phyloP scores from a whole-genome alignment of 2,888 invertebrate species.

The Dryocosmus kuriphilus region DNA sequence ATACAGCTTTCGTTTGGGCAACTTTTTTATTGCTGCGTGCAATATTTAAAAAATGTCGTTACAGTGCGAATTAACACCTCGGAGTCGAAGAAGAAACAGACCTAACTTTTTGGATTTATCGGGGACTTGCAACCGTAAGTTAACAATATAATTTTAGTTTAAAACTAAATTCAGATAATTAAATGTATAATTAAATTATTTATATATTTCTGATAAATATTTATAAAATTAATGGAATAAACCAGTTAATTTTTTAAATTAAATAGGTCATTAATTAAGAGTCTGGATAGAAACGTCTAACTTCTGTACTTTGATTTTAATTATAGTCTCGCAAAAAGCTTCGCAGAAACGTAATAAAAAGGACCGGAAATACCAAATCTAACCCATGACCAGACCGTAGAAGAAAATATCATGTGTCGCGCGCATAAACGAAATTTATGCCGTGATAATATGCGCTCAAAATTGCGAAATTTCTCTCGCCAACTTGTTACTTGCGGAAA shows the following conservation, averaged over 20 bases:
- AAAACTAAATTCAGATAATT: not conserved
- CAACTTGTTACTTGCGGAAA: not conserved
- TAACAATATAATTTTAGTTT: not conserved
- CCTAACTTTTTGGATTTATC: slow-evolving; percentile 73
- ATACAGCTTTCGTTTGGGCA: not conserved
- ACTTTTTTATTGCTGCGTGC: not conserved
- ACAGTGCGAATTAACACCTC: slow-evolving; percentile 66
- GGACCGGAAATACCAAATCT: slow-evolving; percentile 30
- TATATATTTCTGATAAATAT: no score
- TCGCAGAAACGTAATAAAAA: slow-evolving; percentile 39
- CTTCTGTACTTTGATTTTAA: slow-evolving; percentile 27
- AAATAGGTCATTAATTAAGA: not conserved
- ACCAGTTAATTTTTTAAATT: no score
- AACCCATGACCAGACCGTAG: slow-evolving; percentile 22
- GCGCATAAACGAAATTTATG: slow-evolving; percentile 19
- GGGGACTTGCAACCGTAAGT: slow-evolving; percentile 66
- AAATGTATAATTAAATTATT: no score
- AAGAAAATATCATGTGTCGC: slow-evolving; percentile 29
- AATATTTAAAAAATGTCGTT: slow-evolving; percentile 58
- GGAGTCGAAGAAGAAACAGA: slow-evolving; percentile 66
- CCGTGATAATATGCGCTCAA: slow-evolving; percentile 18
- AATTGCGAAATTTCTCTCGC: slow-evolving; percentile 34
- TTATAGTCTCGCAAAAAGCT: slow-evolving; percentile 22
- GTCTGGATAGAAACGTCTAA: not conserved
- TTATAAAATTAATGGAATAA: no score